These are phyloP conservation scores for Cheilosia pagana DNA, from an alignment of 2,888 invertebrate genomes.

Conservation along the genomic window DNA sequence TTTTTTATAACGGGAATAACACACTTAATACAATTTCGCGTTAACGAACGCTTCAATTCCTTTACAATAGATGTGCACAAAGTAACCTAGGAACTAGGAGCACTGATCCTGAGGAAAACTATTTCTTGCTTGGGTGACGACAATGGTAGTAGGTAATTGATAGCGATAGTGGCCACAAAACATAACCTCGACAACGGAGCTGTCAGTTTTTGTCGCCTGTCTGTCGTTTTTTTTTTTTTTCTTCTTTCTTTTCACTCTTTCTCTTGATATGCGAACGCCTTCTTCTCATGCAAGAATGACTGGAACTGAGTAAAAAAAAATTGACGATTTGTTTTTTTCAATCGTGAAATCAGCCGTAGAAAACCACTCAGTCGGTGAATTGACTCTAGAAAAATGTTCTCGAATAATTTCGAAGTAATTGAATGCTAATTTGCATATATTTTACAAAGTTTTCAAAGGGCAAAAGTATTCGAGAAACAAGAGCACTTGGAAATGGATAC, in stretches of 20 bases:
- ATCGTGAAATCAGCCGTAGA: conserved; percentile 41
- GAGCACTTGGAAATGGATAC: conserved; percentile 16
- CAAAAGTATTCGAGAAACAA: conserved; percentile 32
- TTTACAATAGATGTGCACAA: conserved; percentile 14
- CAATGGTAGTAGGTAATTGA: conserved; percentile 68
- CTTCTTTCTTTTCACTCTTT: conserved; percentile 14
- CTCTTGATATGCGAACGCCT: conserved; percentile 31
- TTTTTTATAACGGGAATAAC: not conserved
- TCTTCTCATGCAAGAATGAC: conserved; percentile 44
- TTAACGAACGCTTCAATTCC: conserved; percentile 17
- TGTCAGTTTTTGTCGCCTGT: conserved; percentile 61
- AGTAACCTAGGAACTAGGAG: not conserved
- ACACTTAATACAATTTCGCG: conserved; percentile 20
- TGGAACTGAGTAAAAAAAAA: conserved; percentile 23
- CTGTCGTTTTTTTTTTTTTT: conserved; percentile 16
- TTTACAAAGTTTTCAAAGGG: conserved; percentile 22
- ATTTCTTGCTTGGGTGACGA: conserved; percentile 46
- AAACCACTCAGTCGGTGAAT: conserved; percentile 22
- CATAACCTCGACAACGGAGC: conserved; percentile 68
- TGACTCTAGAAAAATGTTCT: conserved; percentile 9
- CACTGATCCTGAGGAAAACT: conserved; percentile 24
- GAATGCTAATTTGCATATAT: conserved; percentile 4
- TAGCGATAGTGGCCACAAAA: conserved; percentile 67
- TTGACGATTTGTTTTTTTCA: conserved; percentile 28
- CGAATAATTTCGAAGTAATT: conserved; percentile 10